Base-by-base conservation (phyloP, 1,140 invertebrate genomes). In the Linepithema humile region DNA sequence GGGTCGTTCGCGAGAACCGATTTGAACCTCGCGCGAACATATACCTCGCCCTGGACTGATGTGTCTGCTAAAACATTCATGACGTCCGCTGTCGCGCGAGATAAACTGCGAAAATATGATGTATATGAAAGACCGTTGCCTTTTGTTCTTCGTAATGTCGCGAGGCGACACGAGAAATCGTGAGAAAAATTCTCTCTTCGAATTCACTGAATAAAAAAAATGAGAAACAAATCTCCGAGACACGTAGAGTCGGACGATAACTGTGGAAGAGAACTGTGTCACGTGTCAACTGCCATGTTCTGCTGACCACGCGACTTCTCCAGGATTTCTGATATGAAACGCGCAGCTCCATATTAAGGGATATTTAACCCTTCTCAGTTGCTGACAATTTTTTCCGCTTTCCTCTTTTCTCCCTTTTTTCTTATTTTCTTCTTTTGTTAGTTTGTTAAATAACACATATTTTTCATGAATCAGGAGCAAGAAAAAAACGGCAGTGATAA, bases 251-350 rank as follows among this genome's bases (percentile, higher is more conserved):
- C 20, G 29, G 29, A 45, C 43, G 59, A 70, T 67, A 78, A 32
- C 23, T 69, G 6, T 17, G 55, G 60, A 6, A 17, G 62, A 50
- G 20, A 38, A 29, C 12, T 53, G 20, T 67, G 40, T 67, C 48
- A 55, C 43, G 29, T 64, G 73, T 77, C 59, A 38, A n/a, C 75
- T 55, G 35, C 35, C 60, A 55, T 20, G 48, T 67, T 69, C 48
- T 20, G 75, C 62, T 69, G 75, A 78, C 75, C 23, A 69, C 23
- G 62, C 48, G 23, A 26, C 12, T 69, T 12, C 53, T 0, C 15
- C 10, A 17, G 23, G 23, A 67, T 40, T 5, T 53, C 29, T 38
- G 9, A 53, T 23, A 17, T 35, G 29, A 7, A 38, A 3, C 5
- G 35, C 62, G 35, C 43, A 15, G 26, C 32, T 69, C 45, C 45